Evolutionary conservation across 2,888 invertebrate species (phyloP).

Genomic region (Gnatocerus cornutus): DNA sequence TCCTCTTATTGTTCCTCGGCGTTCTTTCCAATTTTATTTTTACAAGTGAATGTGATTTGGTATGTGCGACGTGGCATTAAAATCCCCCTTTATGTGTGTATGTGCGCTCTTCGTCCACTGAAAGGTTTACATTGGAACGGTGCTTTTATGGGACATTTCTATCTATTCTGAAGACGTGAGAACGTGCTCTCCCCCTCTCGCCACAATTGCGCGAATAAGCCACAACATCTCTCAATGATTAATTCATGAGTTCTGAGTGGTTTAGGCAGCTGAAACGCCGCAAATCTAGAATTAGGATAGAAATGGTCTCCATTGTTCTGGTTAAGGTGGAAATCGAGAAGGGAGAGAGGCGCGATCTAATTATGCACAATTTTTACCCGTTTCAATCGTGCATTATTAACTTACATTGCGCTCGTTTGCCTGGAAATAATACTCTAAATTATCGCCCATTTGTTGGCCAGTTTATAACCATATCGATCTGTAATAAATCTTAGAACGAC

Average conservation of each 20-base stretch:
- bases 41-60: conserved; percentile 50
- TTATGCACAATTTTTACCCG: conserved; percentile 40
- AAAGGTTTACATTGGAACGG: conserved; percentile 55
- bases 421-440: too few relatives aligned
- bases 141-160: conserved; percentile 62
- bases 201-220: conserved; percentile 63
- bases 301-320: conserved; percentile 66
- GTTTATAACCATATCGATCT: too few relatives aligned
- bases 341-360: conserved; percentile 51
- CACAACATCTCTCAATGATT: conserved; percentile 69
- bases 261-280: conserved; percentile 67
- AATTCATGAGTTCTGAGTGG: conserved; percentile 69
- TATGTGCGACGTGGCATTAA: conserved; percentile 53
- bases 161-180: conserved; percentile 62
- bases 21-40: conserved; percentile 14
- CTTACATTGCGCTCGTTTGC: too few relatives aligned
- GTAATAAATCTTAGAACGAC: too few relatives aligned
- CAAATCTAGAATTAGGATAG: conserved; percentile 69
- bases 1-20: background rate
- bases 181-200: conserved; percentile 45
- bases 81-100: conserved; percentile 44
- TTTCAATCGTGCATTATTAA: too few relatives aligned
- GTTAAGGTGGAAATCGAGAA: conserved; percentile 62
- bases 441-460: too few relatives aligned
- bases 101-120: conserved; percentile 51